A percentile compares a stretch with the other conserved stretches of the same genome.
phyloP scores from a whole-genome alignment of 2,113 vertebrate species.

The Anser cygnoides region DNA sequence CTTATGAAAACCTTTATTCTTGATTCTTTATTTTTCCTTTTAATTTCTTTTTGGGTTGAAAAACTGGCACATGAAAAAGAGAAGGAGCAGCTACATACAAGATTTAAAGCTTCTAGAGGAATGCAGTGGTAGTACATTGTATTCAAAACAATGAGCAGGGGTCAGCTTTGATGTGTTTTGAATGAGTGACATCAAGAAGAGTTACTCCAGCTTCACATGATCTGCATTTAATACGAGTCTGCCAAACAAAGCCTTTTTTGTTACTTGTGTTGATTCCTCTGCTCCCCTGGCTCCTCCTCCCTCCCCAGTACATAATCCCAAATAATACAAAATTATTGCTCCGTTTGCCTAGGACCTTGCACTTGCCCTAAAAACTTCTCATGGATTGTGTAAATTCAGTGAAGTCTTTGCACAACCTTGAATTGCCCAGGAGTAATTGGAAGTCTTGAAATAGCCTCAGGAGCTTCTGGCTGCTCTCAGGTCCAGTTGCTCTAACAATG shows the following conservation, averaged over 20 bases:
- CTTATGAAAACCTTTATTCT: not conserved
- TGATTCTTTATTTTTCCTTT: not conserved
- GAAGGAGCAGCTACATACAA: not conserved
- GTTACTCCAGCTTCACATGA: not conserved
- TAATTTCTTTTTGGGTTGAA: not conserved
- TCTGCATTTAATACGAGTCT: not conserved
- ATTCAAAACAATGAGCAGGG: not conserved
- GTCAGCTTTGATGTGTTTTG: not conserved
- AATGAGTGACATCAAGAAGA: not conserved
- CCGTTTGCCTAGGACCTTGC: not conserved
- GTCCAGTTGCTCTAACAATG: not conserved
- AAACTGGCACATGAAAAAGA: too few species aligned
- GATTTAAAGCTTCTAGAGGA: not conserved
- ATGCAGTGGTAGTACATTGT: not conserved
- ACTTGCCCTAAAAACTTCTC: not conserved
- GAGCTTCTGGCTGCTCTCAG: not conserved
- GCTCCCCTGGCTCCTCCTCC: accelerated
- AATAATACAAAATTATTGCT: not conserved
- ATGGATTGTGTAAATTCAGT: not conserved
- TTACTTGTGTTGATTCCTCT: not conserved
- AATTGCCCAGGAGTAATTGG: not conserved
- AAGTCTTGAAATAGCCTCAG: not conserved
- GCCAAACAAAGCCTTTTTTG: not conserved
- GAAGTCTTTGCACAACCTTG: not conserved
- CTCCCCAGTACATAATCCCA: too few species aligned